These are phyloP conservation scores for Anoplophora glabripennis DNA, from an alignment of 1,140 invertebrate species.

Conservation along the genomic window DNA sequence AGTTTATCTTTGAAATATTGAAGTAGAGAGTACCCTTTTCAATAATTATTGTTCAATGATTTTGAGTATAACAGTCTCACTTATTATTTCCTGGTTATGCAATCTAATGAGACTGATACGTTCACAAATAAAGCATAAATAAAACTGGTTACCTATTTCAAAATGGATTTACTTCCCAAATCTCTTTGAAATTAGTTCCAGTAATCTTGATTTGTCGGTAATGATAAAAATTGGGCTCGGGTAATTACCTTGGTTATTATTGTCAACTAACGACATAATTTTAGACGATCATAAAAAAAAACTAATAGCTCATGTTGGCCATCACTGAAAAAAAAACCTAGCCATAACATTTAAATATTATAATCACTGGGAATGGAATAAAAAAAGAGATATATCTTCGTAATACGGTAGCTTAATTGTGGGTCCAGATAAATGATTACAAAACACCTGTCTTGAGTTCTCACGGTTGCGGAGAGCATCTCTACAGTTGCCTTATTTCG, in stretches of 20 bases:
- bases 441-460: constrained; percentile 24
- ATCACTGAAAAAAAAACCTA: background rate
- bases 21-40: too few species aligned
- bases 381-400: constrained; percentile 16
- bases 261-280: constrained; percentile 8
- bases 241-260: background rate
- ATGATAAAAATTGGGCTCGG: background rate
- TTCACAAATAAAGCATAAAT: too few species aligned
- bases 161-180: too few species aligned
- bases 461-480: constrained; percentile 17
- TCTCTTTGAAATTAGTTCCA: background rate
- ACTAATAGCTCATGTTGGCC: background rate
- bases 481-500: constrained; percentile 14
- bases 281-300: constrained; percentile 1
- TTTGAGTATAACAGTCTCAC: too few species aligned
- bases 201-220: constrained; percentile 1
- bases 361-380: constrained; percentile 8
- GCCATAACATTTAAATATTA: constrained; percentile 7
- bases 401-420: constrained; percentile 29
- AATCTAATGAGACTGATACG: too few species aligned
- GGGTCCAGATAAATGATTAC: constrained; percentile 19
- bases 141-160: too few species aligned
- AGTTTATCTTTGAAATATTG: too few species aligned
- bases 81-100: too few species aligned
- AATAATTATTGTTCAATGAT: too few species aligned